Conservation (phyloP, 2,113 vertebrate genomes). For the Herpetotheres cachinnans region DNA sequence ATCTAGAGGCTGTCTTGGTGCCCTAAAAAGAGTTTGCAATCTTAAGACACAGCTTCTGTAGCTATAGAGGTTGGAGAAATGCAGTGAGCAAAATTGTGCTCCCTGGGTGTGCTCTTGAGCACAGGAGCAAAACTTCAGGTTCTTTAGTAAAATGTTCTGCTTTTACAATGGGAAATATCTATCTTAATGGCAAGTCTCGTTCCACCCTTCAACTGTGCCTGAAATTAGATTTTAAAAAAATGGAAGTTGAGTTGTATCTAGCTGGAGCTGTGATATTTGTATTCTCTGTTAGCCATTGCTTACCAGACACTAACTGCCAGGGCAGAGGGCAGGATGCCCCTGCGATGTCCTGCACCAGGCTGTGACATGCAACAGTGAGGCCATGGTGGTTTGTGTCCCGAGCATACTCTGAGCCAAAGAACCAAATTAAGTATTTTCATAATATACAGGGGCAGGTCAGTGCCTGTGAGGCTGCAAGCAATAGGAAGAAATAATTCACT, state of each 20-base stretch:
- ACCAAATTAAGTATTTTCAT: neutral
- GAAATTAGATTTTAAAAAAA: neutral
- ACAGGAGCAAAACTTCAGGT: neutral
- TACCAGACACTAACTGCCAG: neutral
- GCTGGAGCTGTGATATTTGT: neutral
- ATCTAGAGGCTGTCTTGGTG: neutral
- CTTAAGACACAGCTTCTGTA: neutral
- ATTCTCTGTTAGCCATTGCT: neutral
- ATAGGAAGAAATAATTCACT: neutral
- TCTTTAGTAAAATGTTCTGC: neutral
- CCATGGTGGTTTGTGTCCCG: neutral
- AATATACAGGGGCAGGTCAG: fast-evolving
- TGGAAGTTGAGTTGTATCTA: neutral
- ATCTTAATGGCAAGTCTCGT: neutral
- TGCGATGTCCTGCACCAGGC: neutral
- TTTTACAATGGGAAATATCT: neutral
- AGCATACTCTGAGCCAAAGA: neutral
- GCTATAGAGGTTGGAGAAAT: neutral
- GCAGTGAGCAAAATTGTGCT: neutral
- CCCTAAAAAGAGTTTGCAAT: neutral
- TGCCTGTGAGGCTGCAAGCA: neutral
- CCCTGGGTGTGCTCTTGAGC: neutral
- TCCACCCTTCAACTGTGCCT: neutral
- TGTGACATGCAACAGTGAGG: neutral
- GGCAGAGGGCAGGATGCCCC: neutral